A percentile compares a stretch with the other conserved stretches of the same genome.
Conservation (phyloP, 2,797 vertebrate genomes). For the Tarsius wallacei region DNA sequence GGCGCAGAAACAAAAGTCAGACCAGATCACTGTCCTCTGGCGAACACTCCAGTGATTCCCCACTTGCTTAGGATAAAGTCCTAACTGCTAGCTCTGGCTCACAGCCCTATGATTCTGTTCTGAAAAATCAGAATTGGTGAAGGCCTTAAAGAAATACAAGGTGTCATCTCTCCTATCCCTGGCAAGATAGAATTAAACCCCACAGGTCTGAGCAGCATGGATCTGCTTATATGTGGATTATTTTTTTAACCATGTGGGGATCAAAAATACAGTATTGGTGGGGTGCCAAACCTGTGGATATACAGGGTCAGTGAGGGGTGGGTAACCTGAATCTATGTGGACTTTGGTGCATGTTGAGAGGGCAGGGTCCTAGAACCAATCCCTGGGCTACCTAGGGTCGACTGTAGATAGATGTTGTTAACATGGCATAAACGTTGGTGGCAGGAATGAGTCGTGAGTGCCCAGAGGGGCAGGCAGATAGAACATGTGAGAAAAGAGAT, state of each 20-base stretch:
- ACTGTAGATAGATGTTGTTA: background rate
- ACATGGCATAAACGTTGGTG: background rate
- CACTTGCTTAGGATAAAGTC: background rate
- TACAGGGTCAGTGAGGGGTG: background rate
- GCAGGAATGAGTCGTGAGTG: background rate
- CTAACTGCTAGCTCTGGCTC: background rate
- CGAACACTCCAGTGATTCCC: background rate
- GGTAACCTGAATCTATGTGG: background rate
- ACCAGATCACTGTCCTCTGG: background rate
- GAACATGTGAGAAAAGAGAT: background rate
- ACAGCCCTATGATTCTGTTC: background rate
- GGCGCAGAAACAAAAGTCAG: background rate
- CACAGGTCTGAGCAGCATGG: background rate
- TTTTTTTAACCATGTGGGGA: background rate
- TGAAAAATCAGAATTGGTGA: background rate
- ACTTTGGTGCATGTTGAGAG: background rate
- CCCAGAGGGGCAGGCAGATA: background rate
- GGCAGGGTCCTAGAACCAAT: background rate
- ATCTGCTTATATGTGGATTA: background rate
- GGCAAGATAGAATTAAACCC: background rate
- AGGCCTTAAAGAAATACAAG: background rate
- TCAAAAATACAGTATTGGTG: background rate
- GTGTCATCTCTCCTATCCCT: background rate
- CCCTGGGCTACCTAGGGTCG: background rate
- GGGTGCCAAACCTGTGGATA: background rate